Evolutionary conservation across 2,797 vertebrate species (phyloP), one percentile per base, ranked within the genome.

Genomic region (Distichodus sexfasciatus): DNA sequence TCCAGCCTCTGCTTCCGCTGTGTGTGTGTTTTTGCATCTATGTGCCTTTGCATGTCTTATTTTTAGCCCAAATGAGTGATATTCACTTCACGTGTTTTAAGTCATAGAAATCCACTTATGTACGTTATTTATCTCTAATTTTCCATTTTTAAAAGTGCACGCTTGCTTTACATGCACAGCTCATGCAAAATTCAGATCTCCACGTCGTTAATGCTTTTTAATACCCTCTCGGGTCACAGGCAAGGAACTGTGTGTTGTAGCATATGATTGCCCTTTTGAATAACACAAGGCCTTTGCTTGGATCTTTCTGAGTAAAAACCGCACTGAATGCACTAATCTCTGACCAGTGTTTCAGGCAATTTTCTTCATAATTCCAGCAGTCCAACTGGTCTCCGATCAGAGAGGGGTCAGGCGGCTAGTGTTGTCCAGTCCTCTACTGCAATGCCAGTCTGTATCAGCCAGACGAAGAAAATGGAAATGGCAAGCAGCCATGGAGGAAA

Each of bases 1-100:
- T 88, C 85, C 82, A 78, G n/a, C n/a, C n/a, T 82, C 81, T 79
- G 55, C 74, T 60, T 61, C 70, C 72, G 51, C 70, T 81, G 48
- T 65, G 51, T 51, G 31, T 58, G 43, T 35, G 15, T 46, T 41
- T 58, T 62, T 50, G 33, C 33, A 4, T 71, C 24, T 26, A 38
- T 2, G 14, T n/a, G 9, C 9, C n/a, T 17, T 8, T 23, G 33
- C 31, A 19, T 41, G 7, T 11, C 28, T 31, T 33, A 14, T 50
- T 47, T n/a, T 21, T 28, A 57, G 23, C 43, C 6, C 15, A 23
- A 47, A 33, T 57, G 11, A 19, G 14, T 44, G 36, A 33, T 23
- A 59, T 40, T 23, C 1, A 23, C 12, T 60, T 33, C 15, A 19
- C 33, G 47, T 44, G 14, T 24, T 57, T 46, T 58, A 24, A 58